Conservation (phyloP, 1,140 invertebrate genomes). For the Venustaconcha ellipsiformis region DNA sequence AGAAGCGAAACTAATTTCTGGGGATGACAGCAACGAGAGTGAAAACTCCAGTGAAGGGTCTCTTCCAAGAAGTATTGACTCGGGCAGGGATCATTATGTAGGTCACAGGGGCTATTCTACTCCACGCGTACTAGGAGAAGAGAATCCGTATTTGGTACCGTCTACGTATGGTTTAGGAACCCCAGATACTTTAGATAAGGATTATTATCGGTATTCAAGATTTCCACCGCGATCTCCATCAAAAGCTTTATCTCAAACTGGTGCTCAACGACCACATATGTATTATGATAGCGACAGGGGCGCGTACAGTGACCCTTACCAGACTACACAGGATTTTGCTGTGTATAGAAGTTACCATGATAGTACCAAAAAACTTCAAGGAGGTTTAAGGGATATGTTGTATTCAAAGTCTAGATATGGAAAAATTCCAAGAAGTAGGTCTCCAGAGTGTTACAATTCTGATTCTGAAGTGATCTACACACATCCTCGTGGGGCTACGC, state of each 20-base stretch:
- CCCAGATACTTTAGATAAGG: too few species aligned
- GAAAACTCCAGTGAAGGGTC: constrained; percentile 63
- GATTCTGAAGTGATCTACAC: constrained; percentile 82
- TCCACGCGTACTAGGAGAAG: constrained; percentile 21
- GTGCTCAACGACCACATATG: constrained; percentile 13
- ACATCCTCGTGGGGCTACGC: constrained; percentile 38
- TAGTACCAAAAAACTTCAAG: constrained; percentile 52
- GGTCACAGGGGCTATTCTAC: constrained; percentile 49
- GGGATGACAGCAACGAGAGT: constrained; percentile 55
- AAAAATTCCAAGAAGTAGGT: constrained; percentile 49
- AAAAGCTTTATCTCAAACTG: constrained; percentile 21
- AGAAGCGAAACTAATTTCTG: constrained; percentile 58
- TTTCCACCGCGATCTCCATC: constrained; percentile 30
- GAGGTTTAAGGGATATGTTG: constrained; percentile 57
- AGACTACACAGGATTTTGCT: constrained; percentile 10
- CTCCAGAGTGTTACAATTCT: constrained; percentile 73
- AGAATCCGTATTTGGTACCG: too few species aligned
- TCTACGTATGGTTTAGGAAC: too few species aligned
- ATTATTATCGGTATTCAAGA: background rate
- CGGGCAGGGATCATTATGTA: constrained; percentile 43
- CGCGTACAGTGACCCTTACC: constrained; percentile 27
- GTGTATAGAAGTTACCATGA: constrained; percentile 28
- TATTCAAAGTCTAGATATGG: constrained; percentile 61
- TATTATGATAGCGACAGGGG: constrained; percentile 21
- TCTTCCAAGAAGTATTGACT: constrained; percentile 57